These are phyloP conservation scores for Catotricha subobsoleta DNA, from an alignment of 2,888 invertebrate genomes.

Conservation along the genomic window DNA sequence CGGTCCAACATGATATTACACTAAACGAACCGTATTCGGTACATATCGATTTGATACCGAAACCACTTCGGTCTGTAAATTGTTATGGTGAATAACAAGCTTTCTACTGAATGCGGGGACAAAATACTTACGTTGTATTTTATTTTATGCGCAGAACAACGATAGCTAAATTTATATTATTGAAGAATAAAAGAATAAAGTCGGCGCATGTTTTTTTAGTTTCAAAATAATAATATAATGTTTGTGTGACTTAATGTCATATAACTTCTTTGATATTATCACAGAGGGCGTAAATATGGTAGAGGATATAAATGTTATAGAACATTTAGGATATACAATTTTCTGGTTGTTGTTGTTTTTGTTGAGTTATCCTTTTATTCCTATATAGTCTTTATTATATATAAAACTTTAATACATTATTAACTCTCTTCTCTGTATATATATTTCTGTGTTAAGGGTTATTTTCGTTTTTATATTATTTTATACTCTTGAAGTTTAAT, in stretches of 20 bases:
- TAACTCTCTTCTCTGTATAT: too few relatives aligned
- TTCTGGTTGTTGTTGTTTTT: too few relatives aligned
- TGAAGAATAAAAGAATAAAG: constrained; percentile 10
- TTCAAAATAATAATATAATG: constrained; percentile 5
- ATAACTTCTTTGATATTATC: constrained; percentile 7
- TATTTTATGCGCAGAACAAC: constrained; percentile 14
- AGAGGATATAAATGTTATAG: too few relatives aligned
- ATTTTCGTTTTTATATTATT: too few relatives aligned
- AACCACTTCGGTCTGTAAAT: constrained; percentile 3
- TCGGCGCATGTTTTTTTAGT: constrained; percentile 10
- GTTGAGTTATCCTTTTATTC: too few relatives aligned
- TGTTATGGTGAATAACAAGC: constrained; percentile 9
- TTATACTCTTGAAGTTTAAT: too few relatives aligned
- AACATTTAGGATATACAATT: too few relatives aligned
- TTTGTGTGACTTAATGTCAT: constrained; percentile 8
- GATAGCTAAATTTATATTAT: constrained; percentile 7
- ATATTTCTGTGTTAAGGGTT: too few relatives aligned
- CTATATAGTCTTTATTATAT: too few relatives aligned
- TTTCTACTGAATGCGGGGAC: constrained; percentile 11
- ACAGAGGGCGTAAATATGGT: constrained; percentile 9
- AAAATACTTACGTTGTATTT: constrained; percentile 10
- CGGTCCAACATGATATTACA: constrained; percentile 7
- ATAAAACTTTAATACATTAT: too few relatives aligned
- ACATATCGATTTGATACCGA: not conserved
- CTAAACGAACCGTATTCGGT: not conserved